These are phyloP conservation scores for Microplitis mediator DNA, from an alignment of 1,140 invertebrate species.

Conservation along the genomic window DNA sequence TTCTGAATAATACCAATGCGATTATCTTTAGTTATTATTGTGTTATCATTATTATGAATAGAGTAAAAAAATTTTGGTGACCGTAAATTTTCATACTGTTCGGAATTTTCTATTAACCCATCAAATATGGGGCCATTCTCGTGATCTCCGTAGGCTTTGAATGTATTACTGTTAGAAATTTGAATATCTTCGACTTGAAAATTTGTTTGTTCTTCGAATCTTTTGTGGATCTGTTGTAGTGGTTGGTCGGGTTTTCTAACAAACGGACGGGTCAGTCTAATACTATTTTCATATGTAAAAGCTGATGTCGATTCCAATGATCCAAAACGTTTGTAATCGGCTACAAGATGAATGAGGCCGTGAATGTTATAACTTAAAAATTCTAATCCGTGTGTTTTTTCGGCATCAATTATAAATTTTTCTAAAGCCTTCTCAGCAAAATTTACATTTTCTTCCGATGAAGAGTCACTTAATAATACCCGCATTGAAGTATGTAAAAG, in stretches of 20 bases:
- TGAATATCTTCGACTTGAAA: background rate
- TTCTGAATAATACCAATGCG: background rate
- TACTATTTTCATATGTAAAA: slow-evolving; percentile 33
- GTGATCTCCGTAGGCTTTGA: background rate
- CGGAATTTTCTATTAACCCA: too few species aligned
- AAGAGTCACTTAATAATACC: slow-evolving; percentile 4
- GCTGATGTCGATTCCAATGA: slow-evolving; percentile 21
- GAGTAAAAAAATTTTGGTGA: background rate
- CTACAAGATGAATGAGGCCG: slow-evolving; percentile 24
- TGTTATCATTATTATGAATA: background rate
- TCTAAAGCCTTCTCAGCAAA: slow-evolving; percentile 24
- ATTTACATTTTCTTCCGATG: slow-evolving; percentile 6
- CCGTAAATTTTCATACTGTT: background rate
- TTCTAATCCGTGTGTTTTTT: slow-evolving; percentile 2
- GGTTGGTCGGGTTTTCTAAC: slow-evolving; percentile 21
- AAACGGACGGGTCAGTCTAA: slow-evolving; percentile 8
- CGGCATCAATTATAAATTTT: slow-evolving; percentile 12
- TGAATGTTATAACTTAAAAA: slow-evolving; percentile 28
- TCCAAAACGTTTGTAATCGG: slow-evolving; percentile 22
- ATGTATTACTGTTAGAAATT: background rate
- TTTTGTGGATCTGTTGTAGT: slow-evolving; percentile 26
- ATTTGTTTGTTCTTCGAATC: too few species aligned
- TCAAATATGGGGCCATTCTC: background rate
- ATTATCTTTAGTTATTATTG: background rate
- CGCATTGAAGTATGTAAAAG: slow-evolving; percentile 31